Conservation (phyloP, 2,113 vertebrate genomes). For the Notothenia rossii region DNA sequence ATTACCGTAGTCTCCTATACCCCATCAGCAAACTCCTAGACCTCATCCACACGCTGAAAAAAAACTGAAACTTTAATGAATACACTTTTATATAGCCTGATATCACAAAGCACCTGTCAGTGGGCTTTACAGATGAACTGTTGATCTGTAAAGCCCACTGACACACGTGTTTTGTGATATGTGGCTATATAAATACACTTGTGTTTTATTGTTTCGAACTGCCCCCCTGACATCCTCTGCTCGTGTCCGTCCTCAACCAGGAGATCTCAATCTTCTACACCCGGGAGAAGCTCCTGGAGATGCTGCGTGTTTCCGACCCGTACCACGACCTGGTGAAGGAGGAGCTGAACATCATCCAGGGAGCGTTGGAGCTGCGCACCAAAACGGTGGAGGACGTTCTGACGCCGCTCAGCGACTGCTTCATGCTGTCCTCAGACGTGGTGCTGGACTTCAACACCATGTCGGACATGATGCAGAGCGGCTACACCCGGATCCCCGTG, state of each 20-base stretch:
- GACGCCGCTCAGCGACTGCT: constrained; percentile 95
- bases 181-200: too few relatives aligned
- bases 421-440: constrained; percentile 92
- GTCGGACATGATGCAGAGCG: constrained; percentile 94
- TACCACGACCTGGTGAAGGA: constrained; percentile 95
- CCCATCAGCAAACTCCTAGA: too few relatives aligned
- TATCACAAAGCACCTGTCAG: too few relatives aligned
- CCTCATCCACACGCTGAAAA: too few relatives aligned
- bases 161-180: too few relatives aligned
- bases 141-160: too few relatives aligned
- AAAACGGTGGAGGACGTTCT: constrained; percentile 96
- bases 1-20: too few relatives aligned
- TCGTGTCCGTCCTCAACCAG: constrained; percentile 65
- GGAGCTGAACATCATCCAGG: constrained; percentile 97
- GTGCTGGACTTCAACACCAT: constrained; percentile 94
- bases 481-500: constrained; percentile 95
- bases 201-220: too few relatives aligned
- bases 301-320: constrained; percentile 92
- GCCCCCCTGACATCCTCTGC: too few relatives aligned
- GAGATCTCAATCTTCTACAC: constrained; percentile 97
- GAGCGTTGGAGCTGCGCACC: constrained; percentile 93
- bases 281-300: constrained; percentile 93
- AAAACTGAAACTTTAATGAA: too few relatives aligned
- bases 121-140: too few relatives aligned
- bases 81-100: too few relatives aligned